Conservation (phyloP, 2,113 vertebrate genomes). For the Aptenodytes patagonicus region DNA sequence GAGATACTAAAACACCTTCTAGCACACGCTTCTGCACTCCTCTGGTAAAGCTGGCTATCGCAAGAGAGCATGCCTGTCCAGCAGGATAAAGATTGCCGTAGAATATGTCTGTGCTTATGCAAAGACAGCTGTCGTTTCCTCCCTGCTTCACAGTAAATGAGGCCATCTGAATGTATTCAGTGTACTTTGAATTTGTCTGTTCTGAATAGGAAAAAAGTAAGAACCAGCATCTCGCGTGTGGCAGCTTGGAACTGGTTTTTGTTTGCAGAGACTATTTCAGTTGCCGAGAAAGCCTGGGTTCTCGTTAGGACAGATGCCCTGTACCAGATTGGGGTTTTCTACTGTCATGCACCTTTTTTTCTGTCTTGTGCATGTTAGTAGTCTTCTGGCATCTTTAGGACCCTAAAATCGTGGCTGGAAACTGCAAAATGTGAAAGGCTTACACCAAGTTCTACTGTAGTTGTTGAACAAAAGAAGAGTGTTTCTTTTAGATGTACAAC, state of each 20-base stretch:
- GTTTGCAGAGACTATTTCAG: background rate
- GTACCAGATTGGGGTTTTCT: background rate
- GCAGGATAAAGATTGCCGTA: background rate
- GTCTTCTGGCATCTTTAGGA: background rate
- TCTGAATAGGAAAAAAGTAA: background rate
- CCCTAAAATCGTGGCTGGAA: fast-evolving
- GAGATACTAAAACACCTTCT: background rate
- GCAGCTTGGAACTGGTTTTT: background rate
- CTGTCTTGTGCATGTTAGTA: background rate
- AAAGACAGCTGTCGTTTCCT: background rate
- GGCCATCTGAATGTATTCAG: background rate
- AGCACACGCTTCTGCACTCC: background rate
- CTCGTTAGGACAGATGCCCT: background rate
- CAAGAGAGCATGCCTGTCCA: background rate
- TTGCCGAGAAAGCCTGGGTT: background rate
- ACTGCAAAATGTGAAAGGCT: background rate
- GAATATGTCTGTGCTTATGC: background rate
- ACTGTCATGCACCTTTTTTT: background rate
- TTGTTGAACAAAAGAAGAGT: background rate
- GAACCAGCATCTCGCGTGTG: background rate
- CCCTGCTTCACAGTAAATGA: background rate
- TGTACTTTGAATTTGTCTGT: background rate
- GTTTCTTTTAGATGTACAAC: background rate
- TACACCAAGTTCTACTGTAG: fast-evolving
- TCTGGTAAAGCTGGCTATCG: background rate